Evolutionary conservation across 2,113 vertebrate genomes (phyloP).

Genomic region (Pandion haliaetus): DNA sequence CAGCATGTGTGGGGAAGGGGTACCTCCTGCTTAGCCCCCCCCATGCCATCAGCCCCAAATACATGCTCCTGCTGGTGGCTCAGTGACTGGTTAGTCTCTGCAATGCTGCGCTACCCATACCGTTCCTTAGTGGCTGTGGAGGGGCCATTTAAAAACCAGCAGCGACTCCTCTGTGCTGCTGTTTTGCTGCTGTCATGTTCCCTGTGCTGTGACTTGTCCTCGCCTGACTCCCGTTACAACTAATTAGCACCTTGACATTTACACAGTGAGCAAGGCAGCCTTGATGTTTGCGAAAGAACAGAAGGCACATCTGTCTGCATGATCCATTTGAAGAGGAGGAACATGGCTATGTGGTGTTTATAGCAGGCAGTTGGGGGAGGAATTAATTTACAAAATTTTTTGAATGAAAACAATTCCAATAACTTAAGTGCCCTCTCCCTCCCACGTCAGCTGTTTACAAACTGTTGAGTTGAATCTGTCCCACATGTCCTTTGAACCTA

Average conservation of each 20-base stretch:
- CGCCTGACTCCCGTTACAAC: conserved; percentile 2
- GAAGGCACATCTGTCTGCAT: conserved; percentile 59
- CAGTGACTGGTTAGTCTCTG: no score
- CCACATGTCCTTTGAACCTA: conserved; percentile 30
- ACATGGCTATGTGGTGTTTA: not conserved
- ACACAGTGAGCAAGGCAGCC: not conserved
- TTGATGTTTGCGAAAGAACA: conserved; percentile 14
- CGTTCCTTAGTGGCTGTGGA: not conserved
- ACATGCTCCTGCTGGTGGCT: not conserved
- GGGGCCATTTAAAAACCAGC: not conserved
- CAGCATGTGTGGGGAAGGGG: not conserved
- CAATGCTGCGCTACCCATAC: accelerated
- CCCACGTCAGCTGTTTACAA: conserved; percentile 15
- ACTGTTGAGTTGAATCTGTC: conserved; percentile 29
- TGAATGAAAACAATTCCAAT: conserved; percentile 57
- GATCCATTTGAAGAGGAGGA: conserved; percentile 29
- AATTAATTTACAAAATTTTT: conserved; percentile 57
- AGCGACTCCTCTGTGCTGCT: not conserved
- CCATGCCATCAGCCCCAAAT: accelerated
- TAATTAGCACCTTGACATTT: conserved; percentile 46
- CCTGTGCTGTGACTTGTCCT: not conserved
- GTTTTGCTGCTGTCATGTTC: not conserved
- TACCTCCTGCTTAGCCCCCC: not conserved
- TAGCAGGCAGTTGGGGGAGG: conserved; percentile 41
- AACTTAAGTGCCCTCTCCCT: not conserved